Conservation (phyloP, 2,113 vertebrate species). For the Neogobius melanostomus region DNA sequence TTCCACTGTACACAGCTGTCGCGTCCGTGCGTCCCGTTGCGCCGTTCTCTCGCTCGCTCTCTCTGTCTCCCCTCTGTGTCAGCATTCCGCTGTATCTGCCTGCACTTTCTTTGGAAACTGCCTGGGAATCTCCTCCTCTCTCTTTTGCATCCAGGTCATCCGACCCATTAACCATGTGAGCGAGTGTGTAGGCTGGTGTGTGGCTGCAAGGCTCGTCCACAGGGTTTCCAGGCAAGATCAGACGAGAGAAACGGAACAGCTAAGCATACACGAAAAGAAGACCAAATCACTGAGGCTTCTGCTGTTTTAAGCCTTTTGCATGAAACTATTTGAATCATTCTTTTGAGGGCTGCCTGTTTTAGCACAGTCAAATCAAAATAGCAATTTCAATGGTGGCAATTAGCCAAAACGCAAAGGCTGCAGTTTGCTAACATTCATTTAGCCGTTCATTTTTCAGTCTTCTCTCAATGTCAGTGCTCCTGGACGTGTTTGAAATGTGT, state of each 20-base stretch:
- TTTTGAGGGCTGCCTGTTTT: too few species aligned
- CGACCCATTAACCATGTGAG: background rate
- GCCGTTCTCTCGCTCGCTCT: background rate
- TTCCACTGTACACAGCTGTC: background rate
- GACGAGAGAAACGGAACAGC: background rate
- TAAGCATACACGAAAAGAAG: background rate
- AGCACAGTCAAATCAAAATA: too few species aligned
- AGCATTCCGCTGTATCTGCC: background rate
- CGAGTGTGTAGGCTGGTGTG: background rate
- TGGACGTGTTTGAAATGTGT: too few species aligned
- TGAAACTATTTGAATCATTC: too few species aligned
- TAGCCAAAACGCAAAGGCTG: too few species aligned
- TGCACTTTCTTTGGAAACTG: background rate
- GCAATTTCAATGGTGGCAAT: too few species aligned
- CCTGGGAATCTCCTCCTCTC: background rate
- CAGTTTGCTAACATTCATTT: too few species aligned
- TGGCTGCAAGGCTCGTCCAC: constrained; percentile 6
- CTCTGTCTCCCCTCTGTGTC: background rate
- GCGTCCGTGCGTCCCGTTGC: background rate
- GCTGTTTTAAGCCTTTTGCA: too few species aligned
- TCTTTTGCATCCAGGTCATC: background rate
- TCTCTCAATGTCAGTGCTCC: too few species aligned
- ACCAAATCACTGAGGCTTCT: background rate
- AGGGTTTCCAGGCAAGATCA: background rate
- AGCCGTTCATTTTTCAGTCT: too few species aligned